phyloP scores from a whole-genome alignment of 2,113 vertebrate species.

The Bucco capensis region DNA sequence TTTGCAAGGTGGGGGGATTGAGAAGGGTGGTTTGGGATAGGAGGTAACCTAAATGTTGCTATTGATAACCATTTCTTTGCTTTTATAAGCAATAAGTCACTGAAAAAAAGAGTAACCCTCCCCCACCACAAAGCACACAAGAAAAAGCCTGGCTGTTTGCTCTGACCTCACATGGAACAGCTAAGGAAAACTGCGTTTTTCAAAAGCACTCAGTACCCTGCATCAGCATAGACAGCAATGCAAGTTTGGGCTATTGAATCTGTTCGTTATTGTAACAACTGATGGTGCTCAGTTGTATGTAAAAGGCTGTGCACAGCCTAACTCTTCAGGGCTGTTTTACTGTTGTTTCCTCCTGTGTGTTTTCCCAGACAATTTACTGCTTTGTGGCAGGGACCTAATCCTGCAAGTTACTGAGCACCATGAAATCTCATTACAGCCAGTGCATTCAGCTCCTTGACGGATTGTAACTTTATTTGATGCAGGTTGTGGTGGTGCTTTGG shows the following conservation, averaged over 20 bases:
- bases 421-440: conserved; percentile 36
- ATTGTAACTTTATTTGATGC: background rate
- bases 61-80: background rate
- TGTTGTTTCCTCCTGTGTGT: background rate
- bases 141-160: background rate
- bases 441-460: background rate
- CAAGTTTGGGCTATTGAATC: background rate
- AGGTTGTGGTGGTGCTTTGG: conserved; percentile 34
- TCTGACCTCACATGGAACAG: background rate
- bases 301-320: background rate
- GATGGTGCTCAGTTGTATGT: background rate
- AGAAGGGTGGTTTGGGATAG: background rate
- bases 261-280: background rate
- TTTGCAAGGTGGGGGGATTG: background rate
- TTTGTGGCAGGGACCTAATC: background rate
- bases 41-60: background rate
- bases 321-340: background rate
- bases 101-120: background rate
- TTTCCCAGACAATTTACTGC: background rate
- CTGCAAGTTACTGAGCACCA: conserved; percentile 31
- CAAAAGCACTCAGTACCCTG: background rate
- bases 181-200: background rate
- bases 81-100: background rate
- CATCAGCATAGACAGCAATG: background rate
- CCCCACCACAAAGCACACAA: background rate